phyloP scores from a whole-genome alignment of 2,888 invertebrate species.

The Arenicola marina region DNA sequence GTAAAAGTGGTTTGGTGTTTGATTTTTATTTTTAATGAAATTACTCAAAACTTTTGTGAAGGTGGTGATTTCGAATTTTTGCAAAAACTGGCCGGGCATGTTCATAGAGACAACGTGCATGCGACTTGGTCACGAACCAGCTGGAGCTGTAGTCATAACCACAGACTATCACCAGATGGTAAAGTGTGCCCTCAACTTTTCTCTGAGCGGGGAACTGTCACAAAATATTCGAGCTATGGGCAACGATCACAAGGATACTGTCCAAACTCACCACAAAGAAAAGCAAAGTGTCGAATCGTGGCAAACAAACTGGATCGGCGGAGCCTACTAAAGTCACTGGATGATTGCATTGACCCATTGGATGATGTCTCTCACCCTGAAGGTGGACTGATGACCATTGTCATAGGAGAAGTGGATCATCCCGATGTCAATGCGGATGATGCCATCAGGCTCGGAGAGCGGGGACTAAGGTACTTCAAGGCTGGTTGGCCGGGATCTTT shows the following conservation, averaged over 20 bases:
- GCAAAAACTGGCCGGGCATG: slow-evolving; percentile 9
- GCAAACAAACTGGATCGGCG: not conserved
- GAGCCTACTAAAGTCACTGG: slow-evolving; percentile 4
- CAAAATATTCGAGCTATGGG: not conserved
- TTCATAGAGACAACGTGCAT: slow-evolving; percentile 15
- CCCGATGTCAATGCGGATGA: slow-evolving; percentile 11
- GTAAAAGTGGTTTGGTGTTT: too few species aligned
- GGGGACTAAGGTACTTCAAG: not conserved
- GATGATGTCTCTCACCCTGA: slow-evolving; percentile 15
- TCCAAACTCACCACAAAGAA: slow-evolving; percentile 9
- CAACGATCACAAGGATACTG: not conserved
- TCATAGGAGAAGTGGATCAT: slow-evolving; percentile 12
- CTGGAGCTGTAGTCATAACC: not conserved
- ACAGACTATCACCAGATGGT: slow-evolving; percentile 1
- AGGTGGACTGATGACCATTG: slow-evolving; percentile 18
- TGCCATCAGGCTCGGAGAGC: slow-evolving; percentile 5
- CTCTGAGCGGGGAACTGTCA: not conserved
- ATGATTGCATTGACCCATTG: slow-evolving; percentile 11
- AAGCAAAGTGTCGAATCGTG: not conserved
- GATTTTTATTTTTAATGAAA: too few species aligned
- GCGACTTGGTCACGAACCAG: slow-evolving; percentile 7
- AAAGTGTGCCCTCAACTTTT: not conserved
- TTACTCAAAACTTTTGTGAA: too few species aligned
- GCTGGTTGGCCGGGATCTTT: slow-evolving; percentile 7
- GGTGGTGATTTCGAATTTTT: too few species aligned